Evolutionary conservation across 2,113 vertebrate species (phyloP).

Genomic region (Archocentrus centrarchus): DNA sequence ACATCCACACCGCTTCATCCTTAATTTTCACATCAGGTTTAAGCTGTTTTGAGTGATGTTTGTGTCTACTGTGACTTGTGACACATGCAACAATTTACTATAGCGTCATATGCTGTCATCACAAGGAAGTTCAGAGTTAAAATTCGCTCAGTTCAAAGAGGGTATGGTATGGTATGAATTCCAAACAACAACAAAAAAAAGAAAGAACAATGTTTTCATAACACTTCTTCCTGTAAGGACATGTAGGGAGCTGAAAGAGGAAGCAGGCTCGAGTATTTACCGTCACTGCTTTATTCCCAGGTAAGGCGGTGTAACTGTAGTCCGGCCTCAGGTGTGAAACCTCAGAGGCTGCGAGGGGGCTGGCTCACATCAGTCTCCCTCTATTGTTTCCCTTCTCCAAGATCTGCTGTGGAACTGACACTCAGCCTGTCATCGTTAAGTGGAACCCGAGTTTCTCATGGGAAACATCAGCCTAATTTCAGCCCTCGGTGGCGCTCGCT

Average conservation of each 20-base stretch:
- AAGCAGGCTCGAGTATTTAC: slow-evolving; percentile 24
- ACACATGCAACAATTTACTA: neutral
- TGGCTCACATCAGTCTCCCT: neutral
- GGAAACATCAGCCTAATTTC: neutral
- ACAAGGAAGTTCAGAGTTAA: slow-evolving; percentile 48
- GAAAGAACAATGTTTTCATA: slow-evolving; percentile 12
- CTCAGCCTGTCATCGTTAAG: neutral
- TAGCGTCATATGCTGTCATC: neutral
- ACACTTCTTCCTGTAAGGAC: slow-evolving; percentile 31
- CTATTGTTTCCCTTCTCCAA: neutral
- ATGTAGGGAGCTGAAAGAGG: slow-evolving; percentile 3
- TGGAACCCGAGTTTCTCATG: neutral
- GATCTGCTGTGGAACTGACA: neutral
- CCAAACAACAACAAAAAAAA: neutral
- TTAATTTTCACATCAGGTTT: neutral
- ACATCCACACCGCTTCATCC: neutral
- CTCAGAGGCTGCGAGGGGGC: neutral
- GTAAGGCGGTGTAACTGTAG: neutral
- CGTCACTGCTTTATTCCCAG: slow-evolving; percentile 26
- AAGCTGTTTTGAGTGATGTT: neutral
- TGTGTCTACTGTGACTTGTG: neutral
- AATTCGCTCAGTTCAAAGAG: neutral
- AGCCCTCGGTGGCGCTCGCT: neutral
- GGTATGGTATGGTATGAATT: neutral
- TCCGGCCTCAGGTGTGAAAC: neutral